Evolutionary conservation across 92 coral and sea anemone genomes (phyloP).

Genomic region (Porites cylindrica): DNA sequence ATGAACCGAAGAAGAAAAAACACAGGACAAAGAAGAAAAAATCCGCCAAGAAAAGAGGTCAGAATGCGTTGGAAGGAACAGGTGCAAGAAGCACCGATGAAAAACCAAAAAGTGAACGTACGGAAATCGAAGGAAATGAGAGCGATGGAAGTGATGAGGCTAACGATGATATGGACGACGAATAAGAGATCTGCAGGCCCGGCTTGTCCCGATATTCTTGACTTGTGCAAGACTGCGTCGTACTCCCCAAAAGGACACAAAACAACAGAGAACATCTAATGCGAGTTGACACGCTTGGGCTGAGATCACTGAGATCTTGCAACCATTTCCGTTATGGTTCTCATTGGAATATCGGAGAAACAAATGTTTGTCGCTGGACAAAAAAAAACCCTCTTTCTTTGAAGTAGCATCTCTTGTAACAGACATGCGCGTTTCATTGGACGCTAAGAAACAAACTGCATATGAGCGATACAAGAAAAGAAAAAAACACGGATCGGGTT

Average conservation of each 20-base stretch:
- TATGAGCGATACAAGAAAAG: no score
- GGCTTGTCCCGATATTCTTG: not conserved
- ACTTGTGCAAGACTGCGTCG: no score
- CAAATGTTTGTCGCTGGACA: no score
- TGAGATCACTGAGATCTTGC: no score
- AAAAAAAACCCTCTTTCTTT: no score
- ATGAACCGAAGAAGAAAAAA: slow-evolving; percentile 75
- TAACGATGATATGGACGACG: slow-evolving; percentile 5
- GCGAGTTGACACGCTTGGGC: no score
- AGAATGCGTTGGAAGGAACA: not conserved
- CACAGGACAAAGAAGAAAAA: slow-evolving; percentile 58
- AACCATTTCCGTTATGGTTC: no score
- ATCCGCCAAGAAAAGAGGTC: slow-evolving; percentile 46
- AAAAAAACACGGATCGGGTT: no score
- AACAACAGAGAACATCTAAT: not conserved
- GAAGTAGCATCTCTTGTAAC: no score
- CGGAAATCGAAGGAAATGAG: slow-evolving; percentile 32
- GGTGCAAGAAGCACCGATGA: not conserved
- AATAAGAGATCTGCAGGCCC: not conserved
- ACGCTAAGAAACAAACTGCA: no score
- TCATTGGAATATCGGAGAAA: no score
- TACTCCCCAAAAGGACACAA: not conserved
- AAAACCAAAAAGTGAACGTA: slow-evolving; percentile 19
- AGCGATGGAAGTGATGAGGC: not conserved
- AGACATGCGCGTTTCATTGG: no score